Base-by-base conservation (phyloP, 1,140 invertebrate species). In the Triops longicaudatus region DNA sequence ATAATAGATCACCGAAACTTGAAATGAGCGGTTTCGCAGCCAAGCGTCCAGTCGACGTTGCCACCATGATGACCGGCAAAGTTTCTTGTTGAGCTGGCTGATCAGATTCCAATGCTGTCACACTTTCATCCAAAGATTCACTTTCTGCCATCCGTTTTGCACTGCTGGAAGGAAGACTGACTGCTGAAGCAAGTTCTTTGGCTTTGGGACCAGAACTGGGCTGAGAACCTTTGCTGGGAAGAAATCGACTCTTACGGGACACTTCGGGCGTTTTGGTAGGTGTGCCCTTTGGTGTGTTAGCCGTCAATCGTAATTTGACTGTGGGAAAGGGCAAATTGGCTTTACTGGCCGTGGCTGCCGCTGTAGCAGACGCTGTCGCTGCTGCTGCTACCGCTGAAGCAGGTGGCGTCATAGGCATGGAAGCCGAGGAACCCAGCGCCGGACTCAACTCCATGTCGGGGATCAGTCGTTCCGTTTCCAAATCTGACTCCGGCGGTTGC, bases 391-490 rank as follows among this genome's bases (percentile, higher is more conserved):
- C 74, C 43, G 78, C 37, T 43, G 77, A 14, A 26, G 74, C 27
- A 6, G 77, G 41, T 27, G 78, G 63, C 9, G 78, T 76, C 22
- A 79, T 72, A 1, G 79, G 76, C 74, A 26, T n/a, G 12, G 74
- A 78, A 1, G 50, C 72, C 1, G 78, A 41, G 26, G 73, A 50
- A 1, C 76, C 78, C n/a, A 63, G 44, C 26, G 22, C 73, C 10
- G 27, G 78, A 74, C 78, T 78, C 75, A 79, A 75, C 78, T 78
- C 77, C 37, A 78, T 78, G 81, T 91, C 90, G 11, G 89, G 86
- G 78, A 93, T 90, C 42, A 93, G 86, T 79, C 92, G 89, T 83
- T 93, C 91, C 77, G 90, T 92, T 83, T 93, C 92, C 28, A 91
- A 91, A 83, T 91, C 87, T 41, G 81, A 79, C 73, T 73, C 76